These are phyloP conservation scores for Aphelenchoides fujianensis DNA, from an alignment of 1,140 invertebrate species.

Conservation along the genomic window DNA sequence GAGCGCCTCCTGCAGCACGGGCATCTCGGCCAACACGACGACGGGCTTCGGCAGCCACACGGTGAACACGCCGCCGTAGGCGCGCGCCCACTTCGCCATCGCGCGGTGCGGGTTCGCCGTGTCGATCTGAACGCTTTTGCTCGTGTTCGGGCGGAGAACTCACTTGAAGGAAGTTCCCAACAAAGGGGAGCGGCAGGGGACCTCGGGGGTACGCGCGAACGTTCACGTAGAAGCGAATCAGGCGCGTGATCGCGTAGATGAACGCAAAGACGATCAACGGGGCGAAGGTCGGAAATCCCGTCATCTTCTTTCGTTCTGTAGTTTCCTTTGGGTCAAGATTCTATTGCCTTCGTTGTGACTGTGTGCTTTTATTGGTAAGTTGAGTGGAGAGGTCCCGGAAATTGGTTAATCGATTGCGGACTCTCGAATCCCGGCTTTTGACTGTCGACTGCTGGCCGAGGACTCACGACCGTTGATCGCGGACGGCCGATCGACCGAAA, in stretches of 20 bases:
- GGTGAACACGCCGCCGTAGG: constrained; percentile 44
- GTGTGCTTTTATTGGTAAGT: too few species aligned
- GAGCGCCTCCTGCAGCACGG: constrained; percentile 30
- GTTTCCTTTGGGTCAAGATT: too few species aligned
- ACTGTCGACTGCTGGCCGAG: too few species aligned
- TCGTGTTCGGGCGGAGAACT: too few species aligned
- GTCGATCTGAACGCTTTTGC: constrained; percentile 44
- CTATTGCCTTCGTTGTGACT: too few species aligned
- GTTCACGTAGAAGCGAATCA: not conserved
- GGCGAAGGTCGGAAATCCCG: not conserved
- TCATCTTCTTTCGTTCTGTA: not conserved
- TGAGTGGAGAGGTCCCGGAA: too few species aligned
- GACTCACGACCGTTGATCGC: too few species aligned
- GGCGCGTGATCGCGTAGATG: not conserved
- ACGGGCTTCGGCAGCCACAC: constrained; percentile 48
- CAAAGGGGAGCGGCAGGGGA: constrained; percentile 70
- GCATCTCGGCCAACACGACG: constrained; percentile 41
- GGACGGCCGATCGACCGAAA: too few species aligned
- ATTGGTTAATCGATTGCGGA: too few species aligned
- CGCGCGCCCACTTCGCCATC: constrained; percentile 37
- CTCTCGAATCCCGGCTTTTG: too few species aligned
- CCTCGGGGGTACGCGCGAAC: constrained; percentile 70
- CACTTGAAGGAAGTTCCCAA: constrained; percentile 32
- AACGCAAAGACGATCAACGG: not conserved
- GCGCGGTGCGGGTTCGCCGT: constrained; percentile 38